phyloP scores from a whole-genome alignment of 2,113 vertebrate genomes.

The Cepphus grylle region DNA sequence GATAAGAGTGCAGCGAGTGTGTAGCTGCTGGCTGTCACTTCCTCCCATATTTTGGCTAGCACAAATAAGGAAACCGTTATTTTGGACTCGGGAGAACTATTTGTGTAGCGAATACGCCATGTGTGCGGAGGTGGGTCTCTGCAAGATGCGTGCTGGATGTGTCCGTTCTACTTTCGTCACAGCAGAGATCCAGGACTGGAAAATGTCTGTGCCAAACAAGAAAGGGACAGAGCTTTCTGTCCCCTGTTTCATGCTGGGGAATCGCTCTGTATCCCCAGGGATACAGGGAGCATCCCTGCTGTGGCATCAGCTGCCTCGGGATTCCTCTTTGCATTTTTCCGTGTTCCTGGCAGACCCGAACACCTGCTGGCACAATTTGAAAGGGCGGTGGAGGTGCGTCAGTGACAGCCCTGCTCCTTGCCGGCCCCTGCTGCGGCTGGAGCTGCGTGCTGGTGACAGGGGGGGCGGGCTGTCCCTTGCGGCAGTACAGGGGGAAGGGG shows the following conservation, averaged over 20 bases:
- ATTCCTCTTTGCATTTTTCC: neutral
- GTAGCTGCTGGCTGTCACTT: neutral
- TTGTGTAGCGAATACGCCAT: neutral
- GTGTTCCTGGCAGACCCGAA: neutral
- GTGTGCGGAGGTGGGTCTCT: neutral
- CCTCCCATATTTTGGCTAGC: neutral
- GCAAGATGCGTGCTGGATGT: fast-evolving
- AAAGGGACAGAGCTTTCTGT: neutral
- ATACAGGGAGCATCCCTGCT: neutral
- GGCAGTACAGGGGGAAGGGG: fast-evolving
- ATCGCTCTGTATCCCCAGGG: no score
- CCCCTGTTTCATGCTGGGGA: fast-evolving
- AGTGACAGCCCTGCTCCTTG: neutral
- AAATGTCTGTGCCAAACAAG: neutral
- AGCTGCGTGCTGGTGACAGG: neutral
- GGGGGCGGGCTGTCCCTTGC: neutral
- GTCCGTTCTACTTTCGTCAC: fast-evolving
- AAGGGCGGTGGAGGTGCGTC: fast-evolving
- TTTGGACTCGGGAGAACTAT: neutral
- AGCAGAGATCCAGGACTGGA: neutral
- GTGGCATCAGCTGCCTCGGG: neutral
- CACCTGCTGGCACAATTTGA: neutral
- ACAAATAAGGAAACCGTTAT: neutral
- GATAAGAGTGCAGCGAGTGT: neutral
- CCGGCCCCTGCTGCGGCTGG: neutral